These are phyloP conservation scores for Pollenia labialis DNA, from an alignment of 2,888 invertebrate genomes.

Conservation along the genomic window DNA sequence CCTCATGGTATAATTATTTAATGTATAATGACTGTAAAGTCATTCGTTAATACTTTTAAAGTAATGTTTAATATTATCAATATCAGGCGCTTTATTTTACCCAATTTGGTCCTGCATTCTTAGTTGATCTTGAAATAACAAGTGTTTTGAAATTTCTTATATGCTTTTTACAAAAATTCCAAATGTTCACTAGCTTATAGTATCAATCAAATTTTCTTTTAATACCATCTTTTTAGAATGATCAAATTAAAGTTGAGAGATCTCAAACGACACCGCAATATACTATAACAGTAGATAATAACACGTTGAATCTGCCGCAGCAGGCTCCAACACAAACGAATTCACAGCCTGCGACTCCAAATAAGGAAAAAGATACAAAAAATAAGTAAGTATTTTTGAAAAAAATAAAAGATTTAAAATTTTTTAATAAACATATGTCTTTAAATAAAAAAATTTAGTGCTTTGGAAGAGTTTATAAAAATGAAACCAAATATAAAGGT, in stretches of 20 bases:
- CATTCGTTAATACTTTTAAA: too few species aligned
- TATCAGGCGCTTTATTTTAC: too few species aligned
- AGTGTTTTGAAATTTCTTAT: too few species aligned
- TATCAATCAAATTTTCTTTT: too few species aligned
- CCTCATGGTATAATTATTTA: too few species aligned
- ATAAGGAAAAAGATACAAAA: slow-evolving; percentile 81
- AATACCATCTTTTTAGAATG: slow-evolving; percentile 42
- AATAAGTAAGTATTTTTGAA: slow-evolving; percentile 79
- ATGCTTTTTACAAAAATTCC: background rate
- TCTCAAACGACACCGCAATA: slow-evolving; percentile 81
- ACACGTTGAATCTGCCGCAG: slow-evolving; percentile 77
- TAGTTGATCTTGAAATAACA: too few species aligned
- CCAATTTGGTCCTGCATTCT: too few species aligned
- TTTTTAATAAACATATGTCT: background rate
- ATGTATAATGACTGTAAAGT: too few species aligned
- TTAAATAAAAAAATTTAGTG: slow-evolving; percentile 74
- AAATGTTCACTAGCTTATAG: too few species aligned
- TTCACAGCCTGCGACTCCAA: slow-evolving; percentile 65
- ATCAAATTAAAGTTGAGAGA: slow-evolving; percentile 70
- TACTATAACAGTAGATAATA: slow-evolving; percentile 83
- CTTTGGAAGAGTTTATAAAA: slow-evolving; percentile 82
- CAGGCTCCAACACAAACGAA: slow-evolving; percentile 55
- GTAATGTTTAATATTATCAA: too few species aligned
- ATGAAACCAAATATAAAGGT: slow-evolving; percentile 83
- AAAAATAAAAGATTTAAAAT: background rate